Conservation (phyloP, 2,888 invertebrate species). For the Sesia apiformis region DNA sequence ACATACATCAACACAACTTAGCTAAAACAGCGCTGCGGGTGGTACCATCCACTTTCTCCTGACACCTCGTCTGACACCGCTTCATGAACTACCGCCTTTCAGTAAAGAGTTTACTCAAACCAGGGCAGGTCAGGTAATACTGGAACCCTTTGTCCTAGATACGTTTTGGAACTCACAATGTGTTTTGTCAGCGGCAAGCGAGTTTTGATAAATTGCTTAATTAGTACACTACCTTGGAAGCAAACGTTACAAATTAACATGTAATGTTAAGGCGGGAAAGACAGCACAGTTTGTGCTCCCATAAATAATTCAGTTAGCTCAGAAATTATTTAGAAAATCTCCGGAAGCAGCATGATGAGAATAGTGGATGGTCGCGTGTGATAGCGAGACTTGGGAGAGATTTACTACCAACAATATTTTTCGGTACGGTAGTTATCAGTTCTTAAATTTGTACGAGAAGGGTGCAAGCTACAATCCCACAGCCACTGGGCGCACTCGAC, state of each 20-base stretch:
- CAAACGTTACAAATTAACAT: background rate
- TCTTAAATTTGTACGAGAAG: too few relatives aligned
- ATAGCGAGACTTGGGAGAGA: too few relatives aligned
- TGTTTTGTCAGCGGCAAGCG: slow-evolving; percentile 7
- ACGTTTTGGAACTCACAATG: slow-evolving; percentile 10
- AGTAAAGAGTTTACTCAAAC: background rate
- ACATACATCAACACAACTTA: slow-evolving; percentile 8
- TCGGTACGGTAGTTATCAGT: too few relatives aligned
- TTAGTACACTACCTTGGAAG: slow-evolving; percentile 4
- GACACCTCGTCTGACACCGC: background rate
- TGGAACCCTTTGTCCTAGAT: background rate
- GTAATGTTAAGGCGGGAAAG: too few relatives aligned
- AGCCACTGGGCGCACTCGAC: too few relatives aligned
- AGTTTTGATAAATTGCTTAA: slow-evolving; percentile 12
- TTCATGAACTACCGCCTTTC: background rate
- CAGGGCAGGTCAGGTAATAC: background rate
- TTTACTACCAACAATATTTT: too few relatives aligned
- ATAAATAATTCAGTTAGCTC: too few relatives aligned
- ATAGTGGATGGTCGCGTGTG: too few relatives aligned
- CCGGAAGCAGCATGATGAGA: too few relatives aligned
- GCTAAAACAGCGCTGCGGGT: background rate
- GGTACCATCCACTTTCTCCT: background rate
- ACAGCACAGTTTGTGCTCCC: too few relatives aligned
- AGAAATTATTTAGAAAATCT: too few relatives aligned
- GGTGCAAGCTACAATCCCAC: too few relatives aligned